A percentile compares a stretch with the other conserved stretches of the same genome.
phyloP scores from a whole-genome alignment of 1,140 invertebrate genomes.

The Lamellibrachia luymesi region DNA sequence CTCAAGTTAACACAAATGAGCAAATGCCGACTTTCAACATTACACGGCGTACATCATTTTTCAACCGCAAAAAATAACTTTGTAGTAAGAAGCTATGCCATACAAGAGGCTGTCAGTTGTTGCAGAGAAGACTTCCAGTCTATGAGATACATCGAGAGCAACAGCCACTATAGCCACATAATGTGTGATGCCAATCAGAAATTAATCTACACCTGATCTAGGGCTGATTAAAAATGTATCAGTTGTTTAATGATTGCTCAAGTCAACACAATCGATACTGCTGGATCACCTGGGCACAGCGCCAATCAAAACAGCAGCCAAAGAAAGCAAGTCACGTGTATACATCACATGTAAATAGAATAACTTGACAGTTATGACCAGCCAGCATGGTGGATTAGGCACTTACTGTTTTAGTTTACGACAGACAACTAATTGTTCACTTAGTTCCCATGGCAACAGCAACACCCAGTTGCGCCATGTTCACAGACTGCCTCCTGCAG shows the following conservation, averaged over 20 bases:
- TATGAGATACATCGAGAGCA: not conserved
- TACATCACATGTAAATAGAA: not conserved
- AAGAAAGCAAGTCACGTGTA: not conserved
- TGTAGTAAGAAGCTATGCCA: too few relatives aligned
- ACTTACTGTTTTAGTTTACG: not conserved
- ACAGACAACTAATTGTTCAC: not conserved
- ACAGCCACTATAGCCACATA: not conserved
- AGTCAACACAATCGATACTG: not conserved
- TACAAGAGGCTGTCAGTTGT: not conserved
- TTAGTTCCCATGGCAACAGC: not conserved
- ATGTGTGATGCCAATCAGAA: not conserved
- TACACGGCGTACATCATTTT: too few relatives aligned
- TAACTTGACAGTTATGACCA: not conserved
- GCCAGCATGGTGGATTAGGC: not conserved
- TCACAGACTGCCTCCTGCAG: not conserved
- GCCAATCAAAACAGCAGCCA: not conserved
- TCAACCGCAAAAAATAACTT: too few relatives aligned
- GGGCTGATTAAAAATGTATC: not conserved
- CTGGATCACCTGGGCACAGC: not conserved
- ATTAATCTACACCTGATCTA: not conserved
- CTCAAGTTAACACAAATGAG: too few relatives aligned
- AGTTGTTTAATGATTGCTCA: not conserved
- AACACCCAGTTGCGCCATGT: not conserved
- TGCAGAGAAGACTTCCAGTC: not conserved
- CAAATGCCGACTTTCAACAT: too few relatives aligned